Conservation (phyloP, 2,113 vertebrate genomes). For the Gymnogyps californianus region DNA sequence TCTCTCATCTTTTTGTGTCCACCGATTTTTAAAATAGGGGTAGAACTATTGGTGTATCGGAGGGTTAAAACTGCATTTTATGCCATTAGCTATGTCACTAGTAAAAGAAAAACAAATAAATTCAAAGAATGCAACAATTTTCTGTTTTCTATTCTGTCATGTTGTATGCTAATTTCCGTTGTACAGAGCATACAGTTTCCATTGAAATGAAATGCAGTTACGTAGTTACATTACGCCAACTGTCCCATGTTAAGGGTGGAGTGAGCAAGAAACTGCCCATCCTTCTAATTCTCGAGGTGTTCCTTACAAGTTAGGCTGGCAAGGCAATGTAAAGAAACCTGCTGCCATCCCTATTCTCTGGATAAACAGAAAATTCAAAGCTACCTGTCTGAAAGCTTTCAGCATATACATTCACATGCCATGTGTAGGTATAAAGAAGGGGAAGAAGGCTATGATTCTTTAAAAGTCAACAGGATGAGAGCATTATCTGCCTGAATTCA, state of each 20-base stretch:
- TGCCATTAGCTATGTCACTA: not conserved
- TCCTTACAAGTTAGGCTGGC: not conserved
- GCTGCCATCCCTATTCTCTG: not conserved
- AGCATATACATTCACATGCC: not conserved
- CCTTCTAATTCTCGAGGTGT: not conserved
- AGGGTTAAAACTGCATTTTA: not conserved
- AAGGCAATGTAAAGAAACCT: not conserved
- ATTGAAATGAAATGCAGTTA: not conserved
- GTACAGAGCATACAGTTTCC: not conserved
- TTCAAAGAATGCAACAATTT: not conserved
- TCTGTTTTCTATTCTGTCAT: not conserved
- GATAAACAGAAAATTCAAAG: not conserved
- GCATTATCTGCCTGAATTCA: not conserved
- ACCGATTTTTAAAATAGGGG: not conserved
- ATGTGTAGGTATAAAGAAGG: not conserved
- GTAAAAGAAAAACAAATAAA: not conserved
- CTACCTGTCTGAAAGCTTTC: not conserved
- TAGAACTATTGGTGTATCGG: not conserved
- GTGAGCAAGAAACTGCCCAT: not conserved
- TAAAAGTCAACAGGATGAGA: not conserved
- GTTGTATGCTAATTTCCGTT: not conserved
- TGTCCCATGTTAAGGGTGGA: not conserved
- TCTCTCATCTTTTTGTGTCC: not conserved
- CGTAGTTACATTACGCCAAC: fast-evolving
- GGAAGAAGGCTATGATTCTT: not conserved